Percentiles rank a stretch among this genome's conserved stretches.
These are phyloP conservation scores for Plecotus auritus DNA, from an alignment of 2,113 vertebrate species.

Conservation along the genomic window DNA sequence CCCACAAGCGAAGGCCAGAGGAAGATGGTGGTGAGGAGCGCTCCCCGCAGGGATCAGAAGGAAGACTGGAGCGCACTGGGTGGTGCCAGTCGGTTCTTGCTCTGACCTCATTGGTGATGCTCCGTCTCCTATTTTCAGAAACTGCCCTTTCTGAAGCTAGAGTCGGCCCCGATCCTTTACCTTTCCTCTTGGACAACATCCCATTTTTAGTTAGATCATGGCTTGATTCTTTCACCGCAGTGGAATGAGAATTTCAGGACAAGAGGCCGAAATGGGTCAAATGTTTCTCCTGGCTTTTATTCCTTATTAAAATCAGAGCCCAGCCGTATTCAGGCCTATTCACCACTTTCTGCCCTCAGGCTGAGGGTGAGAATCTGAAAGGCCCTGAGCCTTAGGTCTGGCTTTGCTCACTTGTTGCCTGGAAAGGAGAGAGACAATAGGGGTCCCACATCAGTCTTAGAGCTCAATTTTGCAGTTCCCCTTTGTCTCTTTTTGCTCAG, in stretches of 20 bases:
- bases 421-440: neutral
- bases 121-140: neutral
- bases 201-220: slow-evolving; percentile 9
- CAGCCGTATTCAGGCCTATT: neutral
- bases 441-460: neutral
- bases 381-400: neutral
- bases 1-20: neutral
- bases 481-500: slow-evolving; percentile 22
- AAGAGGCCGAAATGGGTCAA: slow-evolving; percentile 15
- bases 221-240: neutral
- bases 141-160: neutral
- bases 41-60: neutral
- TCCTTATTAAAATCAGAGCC: neutral
- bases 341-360: neutral
- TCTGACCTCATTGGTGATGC: neutral
- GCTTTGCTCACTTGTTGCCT: neutral
- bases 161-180: neutral
- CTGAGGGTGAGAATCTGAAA: neutral
- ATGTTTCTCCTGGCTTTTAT: slow-evolving; percentile 8
- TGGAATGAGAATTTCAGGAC: slow-evolving; percentile 32
- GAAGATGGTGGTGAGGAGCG: neutral
- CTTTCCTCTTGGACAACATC: neutral
- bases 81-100: neutral
- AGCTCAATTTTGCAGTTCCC: neutral
- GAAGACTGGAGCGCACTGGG: neutral